Base-by-base conservation (phyloP, 2,888 invertebrate genomes). In the Andrena fulva region DNA sequence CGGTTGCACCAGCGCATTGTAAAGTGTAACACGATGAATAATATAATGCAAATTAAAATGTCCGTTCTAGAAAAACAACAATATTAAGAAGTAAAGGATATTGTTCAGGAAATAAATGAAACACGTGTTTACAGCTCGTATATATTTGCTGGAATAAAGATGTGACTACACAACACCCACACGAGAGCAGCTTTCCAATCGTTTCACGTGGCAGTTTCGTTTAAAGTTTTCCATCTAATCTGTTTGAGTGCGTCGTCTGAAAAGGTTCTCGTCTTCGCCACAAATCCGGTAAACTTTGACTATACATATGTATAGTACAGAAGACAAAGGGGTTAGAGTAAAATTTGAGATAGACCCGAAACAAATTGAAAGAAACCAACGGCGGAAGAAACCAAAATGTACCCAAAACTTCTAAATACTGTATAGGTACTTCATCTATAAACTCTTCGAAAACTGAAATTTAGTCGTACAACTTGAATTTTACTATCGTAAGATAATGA, bases 191-290 rank as follows among this genome's bases (percentile, higher is more conserved):
- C 82, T 87, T 89, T 79, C 83, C 85, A 82, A 89, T 86, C 84
- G 86, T 89, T 86, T 83, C 78, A 60, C 73, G 80, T 78, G 84
- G 64, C 78, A 88, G 86, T 89, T 90, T 89, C 84, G 84, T 90
- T 85, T 85, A 86, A 90, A 90, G 85, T 90, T 90, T 85, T 88
- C 87, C 89, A 79, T 78, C 87, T 89, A 90, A 90, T 90, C 89
- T 85, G 74, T 67, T 81, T 80, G 72, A 89, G 87, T 89, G 87
- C 90, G 85, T 82, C 77, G 82, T 69, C 71, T 75, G 85, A 80
- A 80, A 82, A 74, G 82, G 67, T 72, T 60, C 75, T 35, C 68
- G 71, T 60, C 60, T 78, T 80, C 67, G 72, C 79, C 81, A 42
- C 76, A 74, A 84, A 84, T 83, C 80, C 59, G 54, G 69, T 48